Base-by-base conservation (phyloP, 2,888 invertebrate genomes). In the Brenthis hecate region DNA sequence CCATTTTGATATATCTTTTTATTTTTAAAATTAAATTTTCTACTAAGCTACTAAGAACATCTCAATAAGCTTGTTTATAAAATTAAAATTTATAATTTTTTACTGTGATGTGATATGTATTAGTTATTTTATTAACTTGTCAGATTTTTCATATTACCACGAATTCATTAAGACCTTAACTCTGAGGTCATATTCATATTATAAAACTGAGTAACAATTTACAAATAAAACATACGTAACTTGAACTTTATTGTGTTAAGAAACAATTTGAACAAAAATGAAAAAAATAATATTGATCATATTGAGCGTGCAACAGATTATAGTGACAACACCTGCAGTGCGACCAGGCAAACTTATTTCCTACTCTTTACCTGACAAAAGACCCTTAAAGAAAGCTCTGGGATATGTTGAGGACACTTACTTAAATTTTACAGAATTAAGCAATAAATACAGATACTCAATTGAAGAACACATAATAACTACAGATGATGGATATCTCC, bases 391-490 rank as follows among this genome's bases (percentile, higher is more conserved):
- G 73, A 81, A 81, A 68, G 75, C 81, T 19, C 72, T 88, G 56
- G 89, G 88, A 56, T 87, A 80, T 73, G 72, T 82, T 53, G 91
- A 91, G 75, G 91, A 92, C 66, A 79, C 83, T 1, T 89, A 88
- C 69, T 61, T 80, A 6, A 81, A 80, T 47, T 83, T 83, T 57
- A 80, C 78, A 13, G 76, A 77, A 68, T 56, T 82, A 4, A 67
- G 76, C 3, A 55, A 63, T 8, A 82, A 82, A 74, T 80, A 81
- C 56, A 77, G 79, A 43, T 77, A 76, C 47, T 48, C 43, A 1
- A 61, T 69, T 6, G 77, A 80, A 65, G 78, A 81, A 60, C 79
- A 80, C 50, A 73, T 72, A 1, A 77, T 84, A 4, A 73, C 69
- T 6, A 84, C 84, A 3, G 78, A 80, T 73, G 85, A 85, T 64